Conservation (phyloP, 2,888 invertebrate species). For the Polymixis lichenea region DNA sequence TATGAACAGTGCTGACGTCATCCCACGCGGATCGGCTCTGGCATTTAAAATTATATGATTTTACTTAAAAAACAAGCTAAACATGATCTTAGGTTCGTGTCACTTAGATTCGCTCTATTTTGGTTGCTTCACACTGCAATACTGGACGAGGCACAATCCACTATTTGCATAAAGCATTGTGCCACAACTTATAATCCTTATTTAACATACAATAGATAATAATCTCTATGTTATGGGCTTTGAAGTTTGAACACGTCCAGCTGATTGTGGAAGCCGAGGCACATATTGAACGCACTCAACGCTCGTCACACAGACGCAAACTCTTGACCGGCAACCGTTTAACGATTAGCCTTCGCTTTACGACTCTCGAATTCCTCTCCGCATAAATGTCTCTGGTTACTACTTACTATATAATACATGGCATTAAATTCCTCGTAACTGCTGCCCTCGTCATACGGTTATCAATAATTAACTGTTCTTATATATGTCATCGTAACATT, state of each 20-base stretch:
- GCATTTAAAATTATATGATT: background rate
- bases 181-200: background rate
- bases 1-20: constrained; percentile 17
- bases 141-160: background rate
- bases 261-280: constrained; percentile 30
- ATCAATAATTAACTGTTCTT: background rate
- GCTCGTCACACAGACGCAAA: constrained; percentile 21
- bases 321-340: constrained; percentile 12
- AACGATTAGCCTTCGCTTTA: constrained; percentile 28
- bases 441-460: background rate
- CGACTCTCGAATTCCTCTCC: constrained; percentile 23
- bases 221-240: background rate
- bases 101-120: constrained; percentile 3
- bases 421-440: background rate
- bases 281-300: constrained; percentile 20
- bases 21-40: background rate
- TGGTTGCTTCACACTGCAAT: too few species aligned
- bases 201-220: constrained; percentile 13
- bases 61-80: background rate
- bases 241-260: background rate
- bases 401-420: background rate
- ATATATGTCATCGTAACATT: too few species aligned
- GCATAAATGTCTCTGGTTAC: background rate
- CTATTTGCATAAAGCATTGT: constrained; percentile 1
- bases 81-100: background rate